phyloP scores from a whole-genome alignment of 1,140 invertebrate species.

The Whitmania pigra region DNA sequence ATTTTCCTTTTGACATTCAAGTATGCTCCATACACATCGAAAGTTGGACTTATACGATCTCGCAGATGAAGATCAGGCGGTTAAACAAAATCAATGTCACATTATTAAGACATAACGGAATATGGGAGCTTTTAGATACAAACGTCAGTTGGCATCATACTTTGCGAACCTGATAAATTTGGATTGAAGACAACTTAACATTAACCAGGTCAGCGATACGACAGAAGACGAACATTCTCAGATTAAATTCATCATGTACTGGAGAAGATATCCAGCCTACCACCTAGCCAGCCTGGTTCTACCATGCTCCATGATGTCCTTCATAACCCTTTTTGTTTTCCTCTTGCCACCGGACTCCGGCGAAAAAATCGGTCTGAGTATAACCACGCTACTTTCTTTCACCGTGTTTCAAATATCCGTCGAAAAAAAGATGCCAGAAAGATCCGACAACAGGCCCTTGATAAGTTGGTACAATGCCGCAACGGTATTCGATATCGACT shows the following conservation, averaged over 20 bases:
- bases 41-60: neutral
- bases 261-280: conserved; percentile 13
- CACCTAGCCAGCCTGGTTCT: conserved; percentile 21
- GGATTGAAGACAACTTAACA: neutral
- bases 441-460: conserved; percentile 9
- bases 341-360: conserved; percentile 21
- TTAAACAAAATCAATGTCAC: neutral
- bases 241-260: neutral
- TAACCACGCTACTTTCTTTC: neutral
- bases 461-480: neutral
- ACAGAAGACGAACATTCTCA: neutral
- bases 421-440: neutral
- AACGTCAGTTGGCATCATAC: neutral
- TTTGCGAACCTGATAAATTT: too few species aligned
- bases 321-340: conserved; percentile 21
- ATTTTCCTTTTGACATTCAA: conserved; percentile 5
- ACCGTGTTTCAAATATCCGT: conserved; percentile 8
- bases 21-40: conserved; percentile 5
- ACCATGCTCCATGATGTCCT: conserved; percentile 24
- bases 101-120: neutral
- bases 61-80: neutral
- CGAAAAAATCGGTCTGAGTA: conserved; percentile 35
- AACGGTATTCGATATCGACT: too few species aligned
- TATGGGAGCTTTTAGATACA: neutral
- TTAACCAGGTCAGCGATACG: neutral